phyloP scores from a whole-genome alignment of 23 tunicate species.

The Styela plicata region DNA sequence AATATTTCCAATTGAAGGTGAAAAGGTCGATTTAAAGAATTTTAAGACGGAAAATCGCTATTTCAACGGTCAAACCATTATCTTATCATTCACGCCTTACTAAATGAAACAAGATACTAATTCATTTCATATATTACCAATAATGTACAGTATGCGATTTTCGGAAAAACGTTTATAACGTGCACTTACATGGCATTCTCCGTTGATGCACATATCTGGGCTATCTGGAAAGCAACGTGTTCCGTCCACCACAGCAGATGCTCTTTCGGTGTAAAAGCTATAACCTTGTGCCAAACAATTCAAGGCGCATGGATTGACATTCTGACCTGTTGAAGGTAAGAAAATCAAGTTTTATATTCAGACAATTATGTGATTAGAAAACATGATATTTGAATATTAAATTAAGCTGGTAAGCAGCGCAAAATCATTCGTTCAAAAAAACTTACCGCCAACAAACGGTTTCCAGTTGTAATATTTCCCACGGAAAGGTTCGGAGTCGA shows the following conservation, averaged over 20 bases:
- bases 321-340: conserved; percentile 38
- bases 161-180: neutral
- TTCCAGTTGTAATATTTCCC: conserved; percentile 96
- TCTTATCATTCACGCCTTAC: neutral
- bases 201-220: conserved; percentile 89
- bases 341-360: neutral
- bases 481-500: conserved; percentile 75
- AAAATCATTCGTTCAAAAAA: neutral
- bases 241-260: conserved; percentile 90
- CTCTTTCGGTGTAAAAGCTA: conserved; percentile 74
- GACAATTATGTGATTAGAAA: neutral
- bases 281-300: conserved; percentile 87
- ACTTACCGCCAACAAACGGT: conserved; percentile 57
- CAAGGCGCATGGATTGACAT: conserved; percentile 91
- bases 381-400: neutral
- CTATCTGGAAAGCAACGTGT: conserved; percentile 82
- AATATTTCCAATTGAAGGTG: neutral
- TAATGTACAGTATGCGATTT: too few relatives aligned
- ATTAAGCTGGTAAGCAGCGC: neutral
- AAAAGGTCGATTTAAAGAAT: neutral
- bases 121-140: too few relatives aligned
- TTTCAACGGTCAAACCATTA: neutral
- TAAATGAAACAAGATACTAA: too few relatives aligned
- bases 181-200: conserved; percentile 96
- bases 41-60: neutral